Base-by-base conservation (phyloP, 2,797 vertebrate genomes). In the Todus mexicanus region DNA sequence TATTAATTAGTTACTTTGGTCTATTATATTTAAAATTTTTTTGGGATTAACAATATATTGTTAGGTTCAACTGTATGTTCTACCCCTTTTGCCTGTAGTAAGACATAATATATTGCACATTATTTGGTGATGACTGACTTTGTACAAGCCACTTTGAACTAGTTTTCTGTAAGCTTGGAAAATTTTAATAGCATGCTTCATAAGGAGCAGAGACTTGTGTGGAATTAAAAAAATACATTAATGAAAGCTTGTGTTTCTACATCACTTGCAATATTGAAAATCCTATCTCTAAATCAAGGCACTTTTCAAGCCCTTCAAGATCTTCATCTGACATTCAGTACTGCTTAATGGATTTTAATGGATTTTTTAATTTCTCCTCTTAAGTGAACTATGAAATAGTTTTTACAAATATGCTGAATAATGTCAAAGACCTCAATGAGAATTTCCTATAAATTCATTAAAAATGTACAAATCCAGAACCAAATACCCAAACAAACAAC, bases 281-380 rank as follows among this genome's bases (percentile, higher is more conserved):
- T 65, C 17, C 10, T 6, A 43, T 72, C 51, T 86, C 54, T 81
- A 70, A 90, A 66, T 90, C 43, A 82, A 75, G 56, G 10, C 57
- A 51, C 33, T 84, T 83, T 90, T 92, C 43, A 84, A 86, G 63
- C 56, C 79, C 43, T 73, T 92, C 48, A 72, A 31, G 53, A 35
- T 84, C 63, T 81, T 86, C 27, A 70, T 84, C 50, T 73, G 66
- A 69, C 56, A 92, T 56, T 81, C 38, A 56, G 40, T 84, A 42
- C 15, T 27, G 12, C 84, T 88, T 88, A 86, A 80, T 84, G 72
- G 71, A 91, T 84, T 86, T 81, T 86, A 90, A 78, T 72, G 42
- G 51, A 88, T 94, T 91, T 84, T 7, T 59, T 86, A 81, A 63
- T 78, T 75, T 88, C 31, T 73, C 15, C 40, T 65, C 12, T 61